Conservation (phyloP, 2,888 invertebrate species). For the Drosophila dives region DNA sequence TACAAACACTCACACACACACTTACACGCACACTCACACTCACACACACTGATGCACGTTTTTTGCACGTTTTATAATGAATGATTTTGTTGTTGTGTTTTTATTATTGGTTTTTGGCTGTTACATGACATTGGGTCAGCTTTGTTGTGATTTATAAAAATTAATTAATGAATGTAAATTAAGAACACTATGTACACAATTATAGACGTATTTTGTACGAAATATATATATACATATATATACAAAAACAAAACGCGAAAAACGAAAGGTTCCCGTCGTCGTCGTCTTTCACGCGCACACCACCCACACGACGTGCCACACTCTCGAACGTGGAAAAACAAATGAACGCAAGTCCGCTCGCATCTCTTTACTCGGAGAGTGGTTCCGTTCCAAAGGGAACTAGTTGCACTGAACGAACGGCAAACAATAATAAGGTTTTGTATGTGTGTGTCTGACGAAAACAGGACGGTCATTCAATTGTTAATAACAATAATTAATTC, state of each 20-base stretch:
- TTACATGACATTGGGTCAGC: slow-evolving; percentile 63
- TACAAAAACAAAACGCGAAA: slow-evolving; percentile 77
- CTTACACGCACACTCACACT: slow-evolving; percentile 26
- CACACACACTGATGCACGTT: slow-evolving; percentile 58
- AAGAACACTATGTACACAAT: slow-evolving; percentile 67
- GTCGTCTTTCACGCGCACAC: slow-evolving; percentile 66
- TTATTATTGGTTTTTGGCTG: slow-evolving; percentile 51
- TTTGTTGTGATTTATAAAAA: slow-evolving; percentile 32
- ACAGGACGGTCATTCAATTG: slow-evolving; percentile 4
- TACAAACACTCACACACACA: slow-evolving; percentile 27
- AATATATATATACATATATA: slow-evolving; percentile 72
- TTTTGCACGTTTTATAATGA: slow-evolving; percentile 59
- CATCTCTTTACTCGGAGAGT: slow-evolving; percentile 37
- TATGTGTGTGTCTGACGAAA: background rate
- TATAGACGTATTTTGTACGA: slow-evolving; percentile 59
- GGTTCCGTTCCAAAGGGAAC: slow-evolving; percentile 39
- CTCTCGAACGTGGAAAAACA: slow-evolving; percentile 64
- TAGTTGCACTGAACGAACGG: slow-evolving; percentile 27
- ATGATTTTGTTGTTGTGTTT: slow-evolving; percentile 50
- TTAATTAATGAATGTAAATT: slow-evolving; percentile 49
- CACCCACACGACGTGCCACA: slow-evolving; percentile 66
- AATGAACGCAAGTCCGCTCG: slow-evolving; percentile 48
- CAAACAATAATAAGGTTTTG: slow-evolving; percentile 11
- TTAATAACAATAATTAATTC: slow-evolving; percentile 1
- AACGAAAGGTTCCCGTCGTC: slow-evolving; percentile 67